A percentile compares a stretch with the other conserved stretches of the same genome.
These are phyloP conservation scores for Agrotis exclamationis DNA, from an alignment of 2,888 invertebrate species.

Conservation along the genomic window DNA sequence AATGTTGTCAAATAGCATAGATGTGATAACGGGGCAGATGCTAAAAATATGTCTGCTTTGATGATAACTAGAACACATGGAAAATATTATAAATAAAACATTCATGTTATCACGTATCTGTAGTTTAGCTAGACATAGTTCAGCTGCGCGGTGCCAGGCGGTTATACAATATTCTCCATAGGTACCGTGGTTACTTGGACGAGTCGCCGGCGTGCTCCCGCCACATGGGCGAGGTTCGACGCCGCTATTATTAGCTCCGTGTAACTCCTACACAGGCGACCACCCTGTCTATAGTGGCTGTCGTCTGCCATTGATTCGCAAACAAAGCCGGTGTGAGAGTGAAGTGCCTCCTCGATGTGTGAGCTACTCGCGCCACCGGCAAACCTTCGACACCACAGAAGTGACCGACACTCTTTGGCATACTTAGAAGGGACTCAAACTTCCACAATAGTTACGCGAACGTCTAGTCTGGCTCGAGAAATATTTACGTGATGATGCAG, in stretches of 20 bases:
- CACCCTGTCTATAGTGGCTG: neutral
- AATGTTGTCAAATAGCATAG: no score
- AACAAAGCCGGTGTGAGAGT: constrained; percentile 3
- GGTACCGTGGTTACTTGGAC: no score
- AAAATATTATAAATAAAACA: neutral
- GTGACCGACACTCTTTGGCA: neutral
- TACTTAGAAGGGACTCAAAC: neutral
- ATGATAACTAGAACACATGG: neutral
- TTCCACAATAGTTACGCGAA: no score
- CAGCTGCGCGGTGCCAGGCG: neutral
- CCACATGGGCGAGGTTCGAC: neutral
- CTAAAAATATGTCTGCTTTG: neutral
- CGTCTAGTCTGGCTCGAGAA: neutral
- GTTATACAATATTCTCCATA: neutral
- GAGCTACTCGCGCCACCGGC: neutral
- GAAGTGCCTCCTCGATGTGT: neutral
- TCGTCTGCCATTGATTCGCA: constrained; percentile 6
- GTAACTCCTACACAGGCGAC: neutral
- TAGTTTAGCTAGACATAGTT: neutral
- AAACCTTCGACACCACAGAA: neutral
- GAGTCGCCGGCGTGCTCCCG: no score
- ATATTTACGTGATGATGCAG: neutral
- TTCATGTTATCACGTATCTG: neutral
- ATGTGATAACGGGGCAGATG: constrained; percentile 18
- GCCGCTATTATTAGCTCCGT: constrained; percentile 13